These are phyloP conservation scores for Bathynomus jamesi DNA, from an alignment of 1,140 invertebrate species.

Conservation along the genomic window DNA sequence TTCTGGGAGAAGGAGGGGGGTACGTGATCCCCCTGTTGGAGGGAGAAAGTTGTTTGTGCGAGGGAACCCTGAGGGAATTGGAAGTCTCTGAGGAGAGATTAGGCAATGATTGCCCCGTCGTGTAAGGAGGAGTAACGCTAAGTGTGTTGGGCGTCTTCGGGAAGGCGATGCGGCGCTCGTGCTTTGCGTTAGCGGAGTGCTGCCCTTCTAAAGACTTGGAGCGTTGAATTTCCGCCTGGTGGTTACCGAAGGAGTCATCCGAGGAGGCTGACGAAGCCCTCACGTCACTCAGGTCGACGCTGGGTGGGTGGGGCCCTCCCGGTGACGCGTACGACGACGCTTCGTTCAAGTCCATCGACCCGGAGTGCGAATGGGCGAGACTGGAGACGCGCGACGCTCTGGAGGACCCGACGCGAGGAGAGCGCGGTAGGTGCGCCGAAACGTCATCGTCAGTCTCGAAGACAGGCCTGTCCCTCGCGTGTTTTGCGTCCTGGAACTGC, in stretches of 20 bases:
- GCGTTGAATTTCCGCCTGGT: conserved; percentile 20
- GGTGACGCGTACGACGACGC: conserved; percentile 21
- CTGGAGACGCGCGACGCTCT: conserved; percentile 41
- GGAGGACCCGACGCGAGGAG: conserved; percentile 37
- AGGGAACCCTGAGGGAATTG: conserved; percentile 42
- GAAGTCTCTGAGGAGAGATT: conserved; percentile 55
- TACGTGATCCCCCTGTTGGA: conserved; percentile 57
- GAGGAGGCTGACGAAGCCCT: conserved; percentile 34
- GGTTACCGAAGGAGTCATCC: conserved; percentile 28
- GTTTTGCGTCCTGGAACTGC: conserved; percentile 36
- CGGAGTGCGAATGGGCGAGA: conserved; percentile 42
- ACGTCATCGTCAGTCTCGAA: conserved; percentile 42
- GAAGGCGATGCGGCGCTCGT: conserved; percentile 37
- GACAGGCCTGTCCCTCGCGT: conserved; percentile 35
- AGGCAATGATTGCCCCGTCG: conserved; percentile 62
- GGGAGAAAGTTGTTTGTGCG: conserved; percentile 36
- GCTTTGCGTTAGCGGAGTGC: conserved; percentile 20
- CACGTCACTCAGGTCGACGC: conserved; percentile 31
- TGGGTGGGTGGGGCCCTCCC: conserved; percentile 24
- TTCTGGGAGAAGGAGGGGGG: conserved; percentile 65
- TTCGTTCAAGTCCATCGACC: conserved; percentile 42
- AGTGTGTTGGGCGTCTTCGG: conserved; percentile 39
- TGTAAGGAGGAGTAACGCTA: conserved; percentile 40
- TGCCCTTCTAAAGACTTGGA: conserved; percentile 22
- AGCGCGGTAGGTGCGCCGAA: conserved; percentile 27